Evolutionary conservation across 2,888 invertebrate species (phyloP), one percentile per base, ranked within the genome.

Genomic region (Pollenia angustigena): DNA sequence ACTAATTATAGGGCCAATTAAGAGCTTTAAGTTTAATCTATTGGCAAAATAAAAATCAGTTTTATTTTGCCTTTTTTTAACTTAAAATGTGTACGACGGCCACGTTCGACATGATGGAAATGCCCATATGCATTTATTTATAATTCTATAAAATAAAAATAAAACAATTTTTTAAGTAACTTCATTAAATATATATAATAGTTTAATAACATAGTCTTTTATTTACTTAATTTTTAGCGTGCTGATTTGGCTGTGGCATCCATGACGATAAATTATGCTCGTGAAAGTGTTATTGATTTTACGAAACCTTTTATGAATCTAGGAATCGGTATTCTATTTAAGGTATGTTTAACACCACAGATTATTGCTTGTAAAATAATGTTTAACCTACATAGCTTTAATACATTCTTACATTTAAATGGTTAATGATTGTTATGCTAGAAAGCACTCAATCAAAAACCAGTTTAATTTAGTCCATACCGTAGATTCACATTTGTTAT

Each of bases 301-400:
- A 99, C 99, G 0, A 99, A 99, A 91, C 99, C 99, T 0, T 99
- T 99, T 94, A 98, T 99, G 97, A 99, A 99, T 93, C 95, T 99
- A 14, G 99, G 99, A 46, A 99, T 99, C 86, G 98, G 98, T 32
- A 99, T 99, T 91, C 94, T 99, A 48, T 99, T 98, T 94, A 98
- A 98, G 96, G 97, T 97, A 94, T 94, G 93, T 90, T 12, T 90
- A 32, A 71, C 16, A 23, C 14, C 9, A 56, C 2, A 58, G 9
- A 12, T 32, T 56, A 56, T 8, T 56, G 44, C 64, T 76, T 50
- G 50, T 75, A 32, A 32, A 32, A 32, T 32, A 32, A 32, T 32
- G 6, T 6, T 32, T 40, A 40, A 12, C 50, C 14, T 52, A 7
- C 44, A 18, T 64, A 12, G 52, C 32, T 32, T 32, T 32, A 32